These are phyloP conservation scores for Hylia prasina DNA, from an alignment of 2,113 vertebrate genomes.

Conservation along the genomic window DNA sequence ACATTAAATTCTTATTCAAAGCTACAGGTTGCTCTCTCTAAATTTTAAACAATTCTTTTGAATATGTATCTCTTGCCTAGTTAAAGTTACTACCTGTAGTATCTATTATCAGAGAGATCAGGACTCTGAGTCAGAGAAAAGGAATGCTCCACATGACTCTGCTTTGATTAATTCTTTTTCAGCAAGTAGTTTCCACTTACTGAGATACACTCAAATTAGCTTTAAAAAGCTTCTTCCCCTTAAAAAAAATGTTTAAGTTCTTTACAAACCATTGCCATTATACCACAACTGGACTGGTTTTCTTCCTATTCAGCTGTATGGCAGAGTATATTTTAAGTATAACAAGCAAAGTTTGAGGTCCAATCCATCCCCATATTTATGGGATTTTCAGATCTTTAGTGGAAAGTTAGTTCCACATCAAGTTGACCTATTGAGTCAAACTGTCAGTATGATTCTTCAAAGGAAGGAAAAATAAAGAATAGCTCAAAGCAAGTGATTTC, in stretches of 20 bases:
- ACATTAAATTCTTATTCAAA: neutral
- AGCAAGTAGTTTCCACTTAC: neutral
- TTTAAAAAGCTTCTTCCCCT: neutral
- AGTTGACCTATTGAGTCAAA: conserved; percentile 14
- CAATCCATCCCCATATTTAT: neutral
- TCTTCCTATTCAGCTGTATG: neutral
- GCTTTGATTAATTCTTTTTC: neutral
- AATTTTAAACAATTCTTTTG: conserved; percentile 7
- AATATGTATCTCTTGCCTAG: neutral
- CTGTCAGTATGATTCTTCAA: conserved; percentile 5
- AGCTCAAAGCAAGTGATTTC: conserved; percentile 24
- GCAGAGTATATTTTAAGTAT: neutral
- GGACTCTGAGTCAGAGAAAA: neutral
- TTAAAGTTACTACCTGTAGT: neutral
- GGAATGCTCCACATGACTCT: neutral
- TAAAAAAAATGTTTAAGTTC: neutral
- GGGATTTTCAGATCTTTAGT: neutral
- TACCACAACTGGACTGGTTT: neutral
- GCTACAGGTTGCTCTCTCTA: neutral
- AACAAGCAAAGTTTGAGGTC: neutral
- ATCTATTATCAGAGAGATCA: neutral
- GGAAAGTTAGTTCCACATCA: neutral
- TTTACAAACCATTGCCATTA: neutral
- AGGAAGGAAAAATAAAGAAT: neutral
- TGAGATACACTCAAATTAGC: neutral